Evolutionary conservation across 1,140 invertebrate genomes (phyloP), one percentile per base, ranked within the genome.

Genomic region (Ceratosolen fusciceps): DNA sequence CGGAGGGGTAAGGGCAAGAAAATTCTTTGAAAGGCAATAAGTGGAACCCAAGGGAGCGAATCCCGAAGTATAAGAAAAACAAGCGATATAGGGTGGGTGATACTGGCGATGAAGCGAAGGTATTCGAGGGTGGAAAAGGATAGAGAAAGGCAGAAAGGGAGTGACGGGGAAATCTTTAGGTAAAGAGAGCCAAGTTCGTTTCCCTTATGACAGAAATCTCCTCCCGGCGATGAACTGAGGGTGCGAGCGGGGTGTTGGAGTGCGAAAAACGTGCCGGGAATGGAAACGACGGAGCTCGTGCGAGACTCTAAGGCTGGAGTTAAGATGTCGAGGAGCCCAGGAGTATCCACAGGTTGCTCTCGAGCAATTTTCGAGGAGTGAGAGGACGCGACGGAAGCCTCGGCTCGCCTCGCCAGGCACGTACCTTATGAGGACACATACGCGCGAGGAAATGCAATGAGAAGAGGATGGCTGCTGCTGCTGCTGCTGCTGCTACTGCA

Each of bases 311-410:
- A 60, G 24, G 16, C n/a, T 24, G n/a, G n/a, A 24, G 14, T 4
- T 19, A 56, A 8, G 24, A 24, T 7, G 19, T 60, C n/a, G n/a
- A 26, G 56, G 2, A 19, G n/a, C 21, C 31, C 12, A 34, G 7
- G 34, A 34, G 43, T 9, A 71, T 71, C 68, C 68, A 71, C 68
- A 71, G 68, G 68, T 71, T 71, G 68, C 39, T 70, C 39, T 47
- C 67, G 39, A 29, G 21, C 39, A 43, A 49, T 49, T 70, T 49
- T 19, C 39, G 12, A 43, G 67, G 31, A 16, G 60, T 65, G 31
- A 31, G 21, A 65, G 31, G 16, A 65, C 31, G 19, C 60, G 39
- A 43, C 5, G 12, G 39, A 43, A 43, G 8, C 12, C 4, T 37
- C 31, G 2, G 31, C 4, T 12, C 9, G 9, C 29, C 29, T 60